Evolutionary conservation across 53 echinoderm and acorn worm genomes (phyloP).

Genomic region (Stichopus horrens): DNA sequence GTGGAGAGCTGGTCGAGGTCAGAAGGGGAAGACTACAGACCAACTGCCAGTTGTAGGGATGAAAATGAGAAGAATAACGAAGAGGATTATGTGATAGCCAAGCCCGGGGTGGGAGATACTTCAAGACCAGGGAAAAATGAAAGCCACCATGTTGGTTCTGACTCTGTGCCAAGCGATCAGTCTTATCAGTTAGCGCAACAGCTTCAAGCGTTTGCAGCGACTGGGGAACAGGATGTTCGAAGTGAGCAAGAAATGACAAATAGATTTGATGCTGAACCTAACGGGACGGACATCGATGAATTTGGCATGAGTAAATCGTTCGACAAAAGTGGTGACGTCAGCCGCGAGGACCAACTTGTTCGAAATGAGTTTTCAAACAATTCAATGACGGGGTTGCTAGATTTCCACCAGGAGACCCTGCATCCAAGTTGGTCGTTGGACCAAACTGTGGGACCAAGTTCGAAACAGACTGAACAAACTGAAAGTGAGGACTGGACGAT

Average conservation of each 20-base stretch:
- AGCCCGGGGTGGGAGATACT: background rate
- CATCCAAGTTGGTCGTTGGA: too few species aligned
- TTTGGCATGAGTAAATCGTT: conserved; percentile 29
- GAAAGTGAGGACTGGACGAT: background rate
- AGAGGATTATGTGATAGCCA: background rate
- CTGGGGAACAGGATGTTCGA: too few species aligned
- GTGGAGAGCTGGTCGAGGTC: too few species aligned
- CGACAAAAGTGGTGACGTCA: background rate
- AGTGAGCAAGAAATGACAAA: too few species aligned
- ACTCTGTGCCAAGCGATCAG: background rate
- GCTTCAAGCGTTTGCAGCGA: background rate
- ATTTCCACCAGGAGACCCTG: too few species aligned
- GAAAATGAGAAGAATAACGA: background rate
- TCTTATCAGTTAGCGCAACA: background rate
- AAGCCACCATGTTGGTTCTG: background rate
- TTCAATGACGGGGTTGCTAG: too few species aligned
- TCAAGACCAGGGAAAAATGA: background rate
- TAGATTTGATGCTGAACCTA: background rate
- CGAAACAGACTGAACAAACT: background rate
- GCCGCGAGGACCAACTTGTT: too few species aligned
- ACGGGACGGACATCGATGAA: background rate
- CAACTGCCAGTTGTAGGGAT: too few species aligned
- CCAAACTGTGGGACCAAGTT: too few species aligned
- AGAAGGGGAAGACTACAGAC: background rate
- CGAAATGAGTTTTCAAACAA: too few species aligned